phyloP scores from a whole-genome alignment of 2,797 vertebrate genomes.

The Hypotaenidia okinawae region DNA sequence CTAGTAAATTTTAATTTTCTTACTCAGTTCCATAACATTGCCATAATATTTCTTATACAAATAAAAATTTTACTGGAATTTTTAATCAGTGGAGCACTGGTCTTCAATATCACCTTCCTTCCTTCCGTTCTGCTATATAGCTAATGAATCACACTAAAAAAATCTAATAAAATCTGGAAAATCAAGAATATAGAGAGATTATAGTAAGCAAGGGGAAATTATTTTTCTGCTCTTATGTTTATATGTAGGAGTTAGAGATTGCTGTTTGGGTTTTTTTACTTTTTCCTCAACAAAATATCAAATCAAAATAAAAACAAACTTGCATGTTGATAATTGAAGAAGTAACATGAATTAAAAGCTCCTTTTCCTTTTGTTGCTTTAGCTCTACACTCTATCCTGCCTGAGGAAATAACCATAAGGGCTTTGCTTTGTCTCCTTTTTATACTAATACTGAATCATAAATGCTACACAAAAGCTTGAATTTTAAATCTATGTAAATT shows the following conservation, averaged over 20 bases:
- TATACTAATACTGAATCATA: background rate
- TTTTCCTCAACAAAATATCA: background rate
- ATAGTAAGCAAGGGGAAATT: background rate
- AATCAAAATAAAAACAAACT: background rate
- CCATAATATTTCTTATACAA: background rate
- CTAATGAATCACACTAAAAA: background rate
- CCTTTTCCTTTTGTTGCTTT: background rate
- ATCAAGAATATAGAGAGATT: background rate
- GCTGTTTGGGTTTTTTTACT: background rate
- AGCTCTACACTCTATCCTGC: background rate
- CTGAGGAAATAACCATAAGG: background rate
- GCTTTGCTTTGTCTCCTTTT: background rate
- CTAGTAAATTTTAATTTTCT: background rate
- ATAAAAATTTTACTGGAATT: background rate
- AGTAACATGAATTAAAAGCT: background rate
- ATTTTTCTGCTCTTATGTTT: background rate
- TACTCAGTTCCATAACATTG: background rate
- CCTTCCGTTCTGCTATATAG: background rate
- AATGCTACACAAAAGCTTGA: background rate
- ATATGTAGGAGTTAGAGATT: background rate
- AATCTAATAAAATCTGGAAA: background rate
- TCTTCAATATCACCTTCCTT: background rate
- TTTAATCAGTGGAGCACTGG: background rate
- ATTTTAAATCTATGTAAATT: background rate
- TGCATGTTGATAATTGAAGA: background rate